Conservation (phyloP, 2,797 vertebrate species). For the Lophotriccus pileatus region DNA sequence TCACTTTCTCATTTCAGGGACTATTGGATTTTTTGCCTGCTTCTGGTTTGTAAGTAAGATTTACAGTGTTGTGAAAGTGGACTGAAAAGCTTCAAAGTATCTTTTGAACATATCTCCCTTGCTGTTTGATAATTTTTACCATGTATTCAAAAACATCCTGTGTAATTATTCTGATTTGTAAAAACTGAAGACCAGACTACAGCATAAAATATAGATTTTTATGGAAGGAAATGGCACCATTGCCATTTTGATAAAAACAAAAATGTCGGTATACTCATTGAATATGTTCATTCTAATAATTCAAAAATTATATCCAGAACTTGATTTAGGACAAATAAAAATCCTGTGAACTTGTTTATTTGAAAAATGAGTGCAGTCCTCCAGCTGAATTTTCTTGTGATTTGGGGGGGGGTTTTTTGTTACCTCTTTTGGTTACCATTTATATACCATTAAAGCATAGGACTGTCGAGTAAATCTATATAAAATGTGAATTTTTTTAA, state of each 20-base stretch:
- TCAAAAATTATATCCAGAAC: neutral
- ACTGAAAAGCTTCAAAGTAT: constrained; percentile 65
- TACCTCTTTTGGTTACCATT: constrained; percentile 34
- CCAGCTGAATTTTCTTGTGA: neutral
- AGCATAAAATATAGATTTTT: constrained; percentile 7
- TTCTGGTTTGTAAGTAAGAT: constrained; percentile 79
- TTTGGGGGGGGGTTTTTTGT: neutral
- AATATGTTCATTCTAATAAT: neutral
- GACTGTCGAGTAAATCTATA: constrained; percentile 50
- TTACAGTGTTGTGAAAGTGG: constrained; percentile 75
- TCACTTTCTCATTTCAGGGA: constrained; percentile 68
- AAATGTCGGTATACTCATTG: neutral
- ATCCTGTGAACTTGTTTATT: neutral
- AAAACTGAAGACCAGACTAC: constrained; percentile 25
- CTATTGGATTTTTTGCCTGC: constrained; percentile 74
- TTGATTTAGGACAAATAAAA: constrained; percentile 31
- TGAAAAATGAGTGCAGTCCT: neutral
- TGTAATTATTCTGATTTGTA: constrained; percentile 30
- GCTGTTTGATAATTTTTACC: constrained; percentile 45
- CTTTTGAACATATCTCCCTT: constrained; percentile 34
- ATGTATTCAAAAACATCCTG: constrained; percentile 22
- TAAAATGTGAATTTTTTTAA: constrained; percentile 70
- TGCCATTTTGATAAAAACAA: neutral
- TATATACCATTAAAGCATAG: constrained; percentile 26
- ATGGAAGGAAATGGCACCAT: neutral